Base-by-base conservation (phyloP, 2,888 invertebrate species). In the Meiosimyza platycephala region DNA sequence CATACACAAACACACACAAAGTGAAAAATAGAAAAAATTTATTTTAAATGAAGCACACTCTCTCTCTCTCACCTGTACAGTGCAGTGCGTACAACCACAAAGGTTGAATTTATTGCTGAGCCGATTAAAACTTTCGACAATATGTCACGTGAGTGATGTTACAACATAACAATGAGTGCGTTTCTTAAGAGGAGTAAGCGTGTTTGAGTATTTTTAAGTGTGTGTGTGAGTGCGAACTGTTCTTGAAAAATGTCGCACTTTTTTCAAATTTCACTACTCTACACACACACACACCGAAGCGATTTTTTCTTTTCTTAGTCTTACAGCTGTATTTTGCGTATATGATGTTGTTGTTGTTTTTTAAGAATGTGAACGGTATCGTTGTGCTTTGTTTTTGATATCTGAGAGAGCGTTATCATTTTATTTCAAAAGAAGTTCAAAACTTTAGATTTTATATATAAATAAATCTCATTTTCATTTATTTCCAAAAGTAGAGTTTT, bases 71-170 rank as follows among this genome's bases (percentile, higher is more conserved):
- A 40, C 9, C 40, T 40, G 40, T 40, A 40, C 40, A 40, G 9
- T 40, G 40, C 40, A 40, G 9, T 40, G 40, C 40, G 33, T 33
- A 65, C 65, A 50, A 68, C 68, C 68, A 68, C 68, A 70, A 70
- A 63, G 62, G 70, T 47, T 47, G 54, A 70, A 70, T 70, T 70
- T 70, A 70, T 70, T 62, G 72, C 77, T 78, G 80, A 83, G 81
- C 82, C 84, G 83, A 84, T 82, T 82, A 84, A 81, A 82, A 83
- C 82, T 82, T 82, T 76, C 74, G 74, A 75, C 75, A 76, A 72
- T 69, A 70, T 72, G 70, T 72, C 74, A 74, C 70, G 66, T 70
- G 74, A 74, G 71, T 70, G 72, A 74, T 74, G 72, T 64, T 62
- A 68, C 62, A 54, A 62, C 28, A 69, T 52, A 40, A 51, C 51